Evolutionary conservation across 2,113 vertebrate genomes (phyloP).

Genomic region (Abramis brama): DNA sequence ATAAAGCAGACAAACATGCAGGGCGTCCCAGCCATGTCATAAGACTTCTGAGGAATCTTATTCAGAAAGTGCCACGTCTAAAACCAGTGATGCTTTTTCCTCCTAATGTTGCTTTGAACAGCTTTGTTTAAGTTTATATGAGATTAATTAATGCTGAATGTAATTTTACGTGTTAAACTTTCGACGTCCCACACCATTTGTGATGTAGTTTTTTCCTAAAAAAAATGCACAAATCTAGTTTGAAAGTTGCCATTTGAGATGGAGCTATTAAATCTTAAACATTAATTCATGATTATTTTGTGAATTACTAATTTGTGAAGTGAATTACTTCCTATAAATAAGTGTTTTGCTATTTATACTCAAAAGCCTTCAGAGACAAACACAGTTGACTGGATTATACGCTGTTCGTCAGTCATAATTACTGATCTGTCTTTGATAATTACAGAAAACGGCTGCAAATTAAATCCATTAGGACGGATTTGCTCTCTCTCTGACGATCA

Average conservation of each 20-base stretch:
- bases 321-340: not conserved
- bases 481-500: not conserved
- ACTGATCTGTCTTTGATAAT: conserved; percentile 15
- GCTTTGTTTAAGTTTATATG: not conserved
- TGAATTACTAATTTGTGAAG: no score
- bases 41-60: not conserved
- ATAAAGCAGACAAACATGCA: not conserved
- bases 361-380: not conserved
- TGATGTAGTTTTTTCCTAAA: not conserved
- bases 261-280: not conserved
- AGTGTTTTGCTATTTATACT: not conserved
- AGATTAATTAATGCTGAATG: not conserved
- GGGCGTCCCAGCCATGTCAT: not conserved
- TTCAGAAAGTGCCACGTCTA: not conserved
- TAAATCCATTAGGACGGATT: not conserved
- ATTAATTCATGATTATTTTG: not conserved
- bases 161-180: no score
- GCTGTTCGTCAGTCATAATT: conserved; percentile 17
- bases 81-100: not conserved
- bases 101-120: not conserved
- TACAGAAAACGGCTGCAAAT: not conserved
- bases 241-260: not conserved
- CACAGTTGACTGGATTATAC: not conserved
- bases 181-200: no score
- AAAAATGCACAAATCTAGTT: not conserved